Percentiles rank a stretch among this genome's conserved stretches.
phyloP scores from a whole-genome alignment of 2,113 vertebrate genomes.

The Oreochromis aureus region DNA sequence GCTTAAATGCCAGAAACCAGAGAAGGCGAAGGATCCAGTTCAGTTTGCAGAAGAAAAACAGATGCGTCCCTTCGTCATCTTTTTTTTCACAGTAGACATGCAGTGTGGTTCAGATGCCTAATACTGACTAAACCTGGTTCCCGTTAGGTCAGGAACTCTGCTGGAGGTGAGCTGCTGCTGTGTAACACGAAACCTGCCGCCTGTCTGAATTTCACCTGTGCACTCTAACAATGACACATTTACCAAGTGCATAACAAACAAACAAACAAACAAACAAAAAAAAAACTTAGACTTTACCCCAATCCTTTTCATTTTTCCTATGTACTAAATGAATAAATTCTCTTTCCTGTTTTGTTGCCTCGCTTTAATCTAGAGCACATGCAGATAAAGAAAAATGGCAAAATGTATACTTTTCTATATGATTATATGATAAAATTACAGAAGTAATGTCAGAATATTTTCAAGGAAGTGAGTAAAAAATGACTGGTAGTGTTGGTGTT shows the following conservation, averaged over 20 bases:
- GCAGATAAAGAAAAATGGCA: neutral
- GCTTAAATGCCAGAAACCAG: neutral
- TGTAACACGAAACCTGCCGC: conserved; percentile 19
- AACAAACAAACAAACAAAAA: neutral
- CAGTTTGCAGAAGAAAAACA: neutral
- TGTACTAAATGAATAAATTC: neutral
- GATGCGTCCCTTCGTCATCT: neutral
- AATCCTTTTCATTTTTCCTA: neutral
- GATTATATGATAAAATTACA: neutral
- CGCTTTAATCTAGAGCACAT: neutral
- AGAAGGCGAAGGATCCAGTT: neutral
- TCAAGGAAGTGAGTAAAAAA: neutral
- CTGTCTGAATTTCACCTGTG: neutral
- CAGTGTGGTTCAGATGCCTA: neutral
- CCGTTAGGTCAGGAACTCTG: neutral
- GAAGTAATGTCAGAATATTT: neutral
- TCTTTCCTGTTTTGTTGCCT: neutral
- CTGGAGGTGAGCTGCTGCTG: conserved; percentile 14
- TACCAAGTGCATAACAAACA: neutral
- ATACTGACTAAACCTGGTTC: neutral
- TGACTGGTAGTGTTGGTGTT: fast-evolving
- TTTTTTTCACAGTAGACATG: neutral
- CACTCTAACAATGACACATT: neutral
- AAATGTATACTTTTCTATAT: neutral
- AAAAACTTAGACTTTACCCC: neutral